phyloP scores from a whole-genome alignment of 2,888 invertebrate genomes.

The Rhingia rostrata region DNA sequence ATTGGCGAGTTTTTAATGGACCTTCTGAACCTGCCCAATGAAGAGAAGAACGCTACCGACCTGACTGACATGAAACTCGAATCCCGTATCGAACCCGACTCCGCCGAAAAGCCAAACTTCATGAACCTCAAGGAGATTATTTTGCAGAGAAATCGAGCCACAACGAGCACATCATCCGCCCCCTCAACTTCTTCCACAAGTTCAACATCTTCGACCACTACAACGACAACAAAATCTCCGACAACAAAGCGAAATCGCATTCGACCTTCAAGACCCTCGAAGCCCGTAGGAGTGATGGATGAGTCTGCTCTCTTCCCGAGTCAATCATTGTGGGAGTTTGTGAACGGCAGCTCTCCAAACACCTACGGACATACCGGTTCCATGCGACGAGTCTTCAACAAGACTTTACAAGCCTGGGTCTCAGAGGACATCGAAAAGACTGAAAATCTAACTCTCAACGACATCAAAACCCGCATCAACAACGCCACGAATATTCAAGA shows the following conservation, averaged over 20 bases:
- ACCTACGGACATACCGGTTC: slow-evolving; percentile 78
- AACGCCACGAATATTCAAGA: slow-evolving; percentile 84
- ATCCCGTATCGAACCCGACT: slow-evolving; percentile 76
- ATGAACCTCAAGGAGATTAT: slow-evolving; percentile 82
- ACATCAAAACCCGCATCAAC: slow-evolving; percentile 80
- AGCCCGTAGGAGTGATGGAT: slow-evolving; percentile 78
- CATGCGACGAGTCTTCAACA: slow-evolving; percentile 86
- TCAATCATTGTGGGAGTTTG: slow-evolving; percentile 85
- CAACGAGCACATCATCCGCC: slow-evolving; percentile 13
- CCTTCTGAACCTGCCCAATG: slow-evolving; percentile 80
- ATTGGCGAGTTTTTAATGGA: slow-evolving; percentile 82
- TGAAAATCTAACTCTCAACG: slow-evolving; percentile 79
- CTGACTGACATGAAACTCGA: slow-evolving; percentile 63
- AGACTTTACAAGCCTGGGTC: slow-evolving; percentile 86
- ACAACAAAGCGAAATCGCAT: slow-evolving; percentile 76
- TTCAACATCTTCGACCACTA: slow-evolving; percentile 59
- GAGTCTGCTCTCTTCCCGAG: slow-evolving; percentile 82
- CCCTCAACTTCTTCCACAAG: slow-evolving; percentile 25
- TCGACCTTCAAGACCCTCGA: slow-evolving; percentile 77
- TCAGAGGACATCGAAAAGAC: slow-evolving; percentile 83
- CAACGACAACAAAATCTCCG: slow-evolving; percentile 52
- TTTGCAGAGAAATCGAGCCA: slow-evolving; percentile 78
- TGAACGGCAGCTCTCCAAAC: slow-evolving; percentile 83
- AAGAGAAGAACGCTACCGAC: slow-evolving; percentile 70
- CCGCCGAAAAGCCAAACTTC: slow-evolving; percentile 79